Conservation (phyloP, 2,888 invertebrate species). For the Pachliopta kotzebuea region DNA sequence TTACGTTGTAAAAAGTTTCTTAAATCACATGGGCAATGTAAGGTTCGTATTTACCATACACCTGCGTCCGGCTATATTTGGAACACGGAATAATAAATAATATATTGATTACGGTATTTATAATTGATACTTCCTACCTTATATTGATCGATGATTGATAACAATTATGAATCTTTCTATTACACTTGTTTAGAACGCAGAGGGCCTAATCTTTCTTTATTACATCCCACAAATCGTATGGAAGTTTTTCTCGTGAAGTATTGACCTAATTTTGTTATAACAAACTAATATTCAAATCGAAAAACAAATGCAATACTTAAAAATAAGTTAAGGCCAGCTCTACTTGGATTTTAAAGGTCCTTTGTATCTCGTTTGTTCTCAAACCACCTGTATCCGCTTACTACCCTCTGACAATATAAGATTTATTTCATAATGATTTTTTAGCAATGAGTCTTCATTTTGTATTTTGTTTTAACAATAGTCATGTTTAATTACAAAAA, state of each 20-base stretch:
- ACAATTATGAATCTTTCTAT: constrained; percentile 32
- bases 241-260: neutral
- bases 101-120: constrained; percentile 35
- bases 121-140: constrained; percentile 27
- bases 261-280: neutral
- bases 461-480: neutral
- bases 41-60: constrained; percentile 60
- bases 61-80: constrained; percentile 73
- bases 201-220: constrained; percentile 2
- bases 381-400: constrained; percentile 67
- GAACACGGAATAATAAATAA: constrained; percentile 57
- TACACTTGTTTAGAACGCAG: constrained; percentile 4
- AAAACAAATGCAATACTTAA: neutral
- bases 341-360: constrained; percentile 11
- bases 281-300: neutral
- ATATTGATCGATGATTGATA: constrained; percentile 35
- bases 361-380: constrained; percentile 36
- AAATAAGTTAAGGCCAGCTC: constrained; percentile 4
- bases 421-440: constrained; percentile 52
- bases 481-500: neutral
- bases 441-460: constrained; percentile 27
- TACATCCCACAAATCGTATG: neutral
- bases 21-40: constrained; percentile 51
- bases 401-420: constrained; percentile 55
- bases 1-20: constrained; percentile 43